phyloP scores from a whole-genome alignment of 2,797 vertebrate genomes.

The Myotis planiceps region DNA sequence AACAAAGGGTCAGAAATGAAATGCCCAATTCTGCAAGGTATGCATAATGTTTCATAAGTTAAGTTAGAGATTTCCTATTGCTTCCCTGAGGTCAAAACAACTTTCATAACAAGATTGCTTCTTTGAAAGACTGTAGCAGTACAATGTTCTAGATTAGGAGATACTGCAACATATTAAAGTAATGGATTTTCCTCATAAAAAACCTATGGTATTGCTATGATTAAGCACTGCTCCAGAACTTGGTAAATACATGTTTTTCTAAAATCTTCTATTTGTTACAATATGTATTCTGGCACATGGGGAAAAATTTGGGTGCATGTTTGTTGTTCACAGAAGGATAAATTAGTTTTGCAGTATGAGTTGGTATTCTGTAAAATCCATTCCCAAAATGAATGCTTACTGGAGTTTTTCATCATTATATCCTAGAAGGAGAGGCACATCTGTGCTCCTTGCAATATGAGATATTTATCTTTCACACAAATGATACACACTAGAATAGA shows the following conservation, averaged over 20 bases:
- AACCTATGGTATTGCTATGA: slow-evolving; percentile 34
- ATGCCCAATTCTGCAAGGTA: not conserved
- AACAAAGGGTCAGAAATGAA: not conserved
- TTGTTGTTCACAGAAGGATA: slow-evolving; percentile 71
- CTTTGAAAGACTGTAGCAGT: not conserved
- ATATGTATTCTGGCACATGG: slow-evolving; percentile 42
- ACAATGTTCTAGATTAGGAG: slow-evolving; percentile 30
- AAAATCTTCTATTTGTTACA: slow-evolving; percentile 59
- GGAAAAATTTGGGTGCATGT: slow-evolving; percentile 23
- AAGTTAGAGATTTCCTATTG: slow-evolving; percentile 26
- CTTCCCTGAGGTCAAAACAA: slow-evolving; percentile 42
- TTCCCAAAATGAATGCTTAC: slow-evolving; percentile 69
- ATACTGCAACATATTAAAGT: not conserved
- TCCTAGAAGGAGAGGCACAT: slow-evolving; percentile 56
- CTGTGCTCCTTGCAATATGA: slow-evolving; percentile 68
- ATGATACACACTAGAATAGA: slow-evolving; percentile 54
- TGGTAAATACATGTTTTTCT: slow-evolving; percentile 41
- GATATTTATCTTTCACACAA: slow-evolving; percentile 62
- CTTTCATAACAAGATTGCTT: slow-evolving; percentile 7
- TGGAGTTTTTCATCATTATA: slow-evolving; percentile 67
- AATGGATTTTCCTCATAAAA: slow-evolving; percentile 52
- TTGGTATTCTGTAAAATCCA: slow-evolving; percentile 64
- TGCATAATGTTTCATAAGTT: not conserved
- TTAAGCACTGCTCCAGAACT: slow-evolving; percentile 21
- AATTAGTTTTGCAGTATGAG: slow-evolving; percentile 67